Evolutionary conservation across 2,797 vertebrate genomes (phyloP).

Genomic region (Eurystomus glaucurus): DNA sequence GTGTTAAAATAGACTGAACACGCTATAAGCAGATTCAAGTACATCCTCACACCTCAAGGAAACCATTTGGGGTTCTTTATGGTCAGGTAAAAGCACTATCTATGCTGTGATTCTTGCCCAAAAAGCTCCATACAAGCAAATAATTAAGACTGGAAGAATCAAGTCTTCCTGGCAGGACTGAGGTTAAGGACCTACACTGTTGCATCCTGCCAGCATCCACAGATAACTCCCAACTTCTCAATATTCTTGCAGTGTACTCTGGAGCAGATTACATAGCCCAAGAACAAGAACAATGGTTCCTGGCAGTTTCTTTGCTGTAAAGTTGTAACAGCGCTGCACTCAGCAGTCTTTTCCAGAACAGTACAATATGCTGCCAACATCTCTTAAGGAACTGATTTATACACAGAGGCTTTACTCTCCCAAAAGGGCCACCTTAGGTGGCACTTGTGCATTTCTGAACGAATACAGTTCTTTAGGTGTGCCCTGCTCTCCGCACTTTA

Average conservation of each 20-base stretch:
- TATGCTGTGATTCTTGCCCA: neutral
- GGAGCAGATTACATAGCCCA: neutral
- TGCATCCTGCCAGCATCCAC: neutral
- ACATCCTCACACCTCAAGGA: neutral
- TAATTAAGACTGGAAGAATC: neutral
- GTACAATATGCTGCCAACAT: neutral
- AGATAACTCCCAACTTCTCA: neutral
- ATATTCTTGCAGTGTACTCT: neutral
- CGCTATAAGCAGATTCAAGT: neutral
- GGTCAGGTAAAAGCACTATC: neutral
- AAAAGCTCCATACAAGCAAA: neutral
- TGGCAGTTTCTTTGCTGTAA: neutral
- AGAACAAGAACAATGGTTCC: neutral
- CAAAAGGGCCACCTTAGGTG: neutral
- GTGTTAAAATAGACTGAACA: neutral
- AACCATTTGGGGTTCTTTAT: neutral
- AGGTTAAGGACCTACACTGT: neutral
- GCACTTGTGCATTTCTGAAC: neutral
- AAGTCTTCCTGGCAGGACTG: neutral
- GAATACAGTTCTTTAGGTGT: neutral
- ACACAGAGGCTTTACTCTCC: neutral
- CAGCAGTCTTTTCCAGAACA: neutral
- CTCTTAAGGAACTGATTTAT: neutral
- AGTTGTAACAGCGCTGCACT: neutral
- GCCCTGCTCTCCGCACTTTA: neutral